Base-by-base conservation (phyloP, 2,888 invertebrate species). In the Acanthosepion esculentum region DNA sequence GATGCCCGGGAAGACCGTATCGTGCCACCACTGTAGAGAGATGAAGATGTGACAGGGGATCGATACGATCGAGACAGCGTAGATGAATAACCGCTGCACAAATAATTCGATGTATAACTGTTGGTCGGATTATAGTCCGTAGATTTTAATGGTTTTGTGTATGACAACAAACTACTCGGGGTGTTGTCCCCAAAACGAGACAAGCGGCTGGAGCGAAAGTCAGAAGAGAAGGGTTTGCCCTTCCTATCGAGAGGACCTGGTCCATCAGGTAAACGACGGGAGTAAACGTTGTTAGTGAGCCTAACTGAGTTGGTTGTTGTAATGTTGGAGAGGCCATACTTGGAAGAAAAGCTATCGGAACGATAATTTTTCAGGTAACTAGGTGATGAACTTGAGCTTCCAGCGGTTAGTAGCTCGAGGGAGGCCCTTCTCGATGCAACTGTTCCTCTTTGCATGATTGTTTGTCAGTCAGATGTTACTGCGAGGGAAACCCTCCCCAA, bases 191-290 rank as follows among this genome's bases (percentile, higher is more conserved):
- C 53, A 33, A 18, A 93, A 5, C 93, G 93, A n/a, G 93, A 53
- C n/a, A 78, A 78, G n/a, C 53, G 93, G 29, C 53, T 50, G 50
- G 93, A 18, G 93, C 93, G 93, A 53, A 93, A 48, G 93, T 93
- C 93, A 18, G 93, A 93, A n/a, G 53, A 53, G 18, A 93, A 53
- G 18, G 78, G 78, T 50, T 93, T 93, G n/a, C 93, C 93, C 53
- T 93, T 93, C 48, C 93, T 93, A 48, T 93, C 93, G n/a, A 93
- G 93, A 23, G 93, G 93, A 48, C 93, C 93, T 26, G 93, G 93
- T 93, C 93, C 93, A 50, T 93, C 93, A 7, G 93, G 93, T 29
- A 93, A 53, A 5, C 93, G 93, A 12, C 93, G 93, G 29, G 93
- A 50, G 48, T 93, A 93, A 93, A 50, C 12, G 18, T 53, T 93